Evolutionary conservation across 2,797 vertebrate genomes (phyloP), one percentile per base, ranked within the genome.

Genomic region (Fratercula arctica): DNA sequence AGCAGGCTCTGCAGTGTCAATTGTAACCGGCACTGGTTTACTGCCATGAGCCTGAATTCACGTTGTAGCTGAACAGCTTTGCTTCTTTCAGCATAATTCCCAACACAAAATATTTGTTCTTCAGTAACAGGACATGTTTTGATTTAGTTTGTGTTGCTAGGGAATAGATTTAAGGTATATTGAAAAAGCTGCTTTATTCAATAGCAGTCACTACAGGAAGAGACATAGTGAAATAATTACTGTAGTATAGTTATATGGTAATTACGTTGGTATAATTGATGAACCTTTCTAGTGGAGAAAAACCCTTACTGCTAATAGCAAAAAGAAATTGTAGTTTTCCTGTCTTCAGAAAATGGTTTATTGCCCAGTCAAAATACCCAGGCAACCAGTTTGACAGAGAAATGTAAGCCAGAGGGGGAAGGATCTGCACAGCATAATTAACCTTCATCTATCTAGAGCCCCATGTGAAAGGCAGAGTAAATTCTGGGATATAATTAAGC

Each of bases 211-310:
- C 90, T 88, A 56, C 70, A 64, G 83, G 89, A 93, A 83, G 89
- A 95, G 87, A 80, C 91, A 70, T 31, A 83, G 89, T 41, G 57
- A 80, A 94, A 89, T 93, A 87, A 95, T 95, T 87, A 85, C 92
- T 35, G 51, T 56, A 31, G 73, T 75, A 33, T 86, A 75, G 85
- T 51, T 92, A 83, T 78, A 83, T 92, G 88, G 94, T 93, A 96
- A 96, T 97, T 96, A 95, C 35, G 73, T 18, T 85, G 94, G 72
- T 92, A 10, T 81, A 95, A 96, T 83, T 94, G 91, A 96, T 95
- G 94, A 90, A 94, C 85, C 46, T 91, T 92, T 75, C 87, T 23
- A 0, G 31, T 5, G 33, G 43, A 74, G 69, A 89, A 78, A 86
- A 95, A 5, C 41, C 33, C 4, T 8, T 25, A 53, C 64, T 83